These are phyloP conservation scores for Drosophila nigricruria DNA, from an alignment of 2,888 invertebrate species.

Conservation along the genomic window DNA sequence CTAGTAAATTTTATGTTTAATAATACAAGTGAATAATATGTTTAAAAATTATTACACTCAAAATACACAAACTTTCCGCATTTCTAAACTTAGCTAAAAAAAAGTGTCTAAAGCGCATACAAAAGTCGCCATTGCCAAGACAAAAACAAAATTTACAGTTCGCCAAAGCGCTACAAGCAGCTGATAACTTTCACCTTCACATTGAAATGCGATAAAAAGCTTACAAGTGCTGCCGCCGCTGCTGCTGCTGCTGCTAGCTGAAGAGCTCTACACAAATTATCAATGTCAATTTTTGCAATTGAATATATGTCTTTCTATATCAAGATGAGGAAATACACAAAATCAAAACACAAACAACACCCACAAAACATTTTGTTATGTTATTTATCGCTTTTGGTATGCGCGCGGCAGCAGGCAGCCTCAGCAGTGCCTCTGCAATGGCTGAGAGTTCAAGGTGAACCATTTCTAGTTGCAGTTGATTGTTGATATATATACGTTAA, in stretches of 20 bases:
- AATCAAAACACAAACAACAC: neutral
- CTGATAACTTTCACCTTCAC: constrained; percentile 79
- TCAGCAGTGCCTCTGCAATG: constrained; percentile 23
- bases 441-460: constrained; percentile 48
- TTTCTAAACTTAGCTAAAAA: neutral
- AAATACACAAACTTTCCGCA: too few relatives aligned
- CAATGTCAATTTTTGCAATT: constrained; percentile 21
- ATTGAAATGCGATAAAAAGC: constrained; percentile 55
- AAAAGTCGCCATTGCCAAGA: neutral
- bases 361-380: constrained; percentile 20
- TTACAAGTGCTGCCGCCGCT: neutral
- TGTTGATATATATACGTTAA: constrained; percentile 2
- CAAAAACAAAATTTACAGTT: constrained; percentile 28
- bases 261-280: constrained; percentile 10
- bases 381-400: constrained; percentile 33
- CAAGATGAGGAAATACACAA: neutral
- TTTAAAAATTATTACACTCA: neutral
- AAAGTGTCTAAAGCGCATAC: constrained; percentile 4
- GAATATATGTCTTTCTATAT: constrained; percentile 3
- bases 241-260: constrained; percentile 9
- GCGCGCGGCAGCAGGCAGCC: neutral
- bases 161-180: constrained; percentile 46
- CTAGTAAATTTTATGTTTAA: neutral
- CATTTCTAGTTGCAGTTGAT: constrained; percentile 10
- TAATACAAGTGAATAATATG: neutral